Conservation (phyloP, 2,797 vertebrate genomes). For the Coluber constrictor region DNA sequence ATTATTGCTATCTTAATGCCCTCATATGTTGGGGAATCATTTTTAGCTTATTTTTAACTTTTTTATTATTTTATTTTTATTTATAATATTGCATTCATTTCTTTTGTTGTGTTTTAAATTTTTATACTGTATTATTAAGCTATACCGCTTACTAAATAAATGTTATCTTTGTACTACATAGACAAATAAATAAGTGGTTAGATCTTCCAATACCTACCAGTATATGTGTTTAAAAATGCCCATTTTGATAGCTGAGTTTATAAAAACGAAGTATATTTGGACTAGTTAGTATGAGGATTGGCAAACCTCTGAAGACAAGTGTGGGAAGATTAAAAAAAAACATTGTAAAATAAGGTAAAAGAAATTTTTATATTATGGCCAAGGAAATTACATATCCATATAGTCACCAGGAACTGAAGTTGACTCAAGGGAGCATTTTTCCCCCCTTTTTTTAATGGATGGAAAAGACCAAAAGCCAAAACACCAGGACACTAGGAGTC, state of each 20-base stretch:
- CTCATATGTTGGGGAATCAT: not conserved
- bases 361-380: not conserved
- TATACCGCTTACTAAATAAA: not conserved
- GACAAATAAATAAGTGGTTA: not conserved
- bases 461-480: not conserved
- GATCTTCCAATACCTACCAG: not conserved
- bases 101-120: not conserved
- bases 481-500: too few species aligned
- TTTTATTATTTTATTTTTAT: not conserved
- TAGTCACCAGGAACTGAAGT: not conserved
- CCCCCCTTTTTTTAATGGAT: not conserved
- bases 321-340: not conserved
- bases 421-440: not conserved
- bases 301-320: not conserved
- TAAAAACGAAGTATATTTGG: not conserved
- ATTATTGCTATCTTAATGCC: not conserved
- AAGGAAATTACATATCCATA: not conserved
- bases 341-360: not conserved
- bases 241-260: not conserved
- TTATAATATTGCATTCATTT: not conserved
- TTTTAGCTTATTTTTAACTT: not conserved
- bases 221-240: not conserved
- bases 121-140: not conserved
- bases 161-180: not conserved
- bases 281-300: not conserved